Evolutionary conservation across 1,140 invertebrate species (phyloP), one percentile per base, ranked within the genome.

Genomic region (Achatina immaculata): DNA sequence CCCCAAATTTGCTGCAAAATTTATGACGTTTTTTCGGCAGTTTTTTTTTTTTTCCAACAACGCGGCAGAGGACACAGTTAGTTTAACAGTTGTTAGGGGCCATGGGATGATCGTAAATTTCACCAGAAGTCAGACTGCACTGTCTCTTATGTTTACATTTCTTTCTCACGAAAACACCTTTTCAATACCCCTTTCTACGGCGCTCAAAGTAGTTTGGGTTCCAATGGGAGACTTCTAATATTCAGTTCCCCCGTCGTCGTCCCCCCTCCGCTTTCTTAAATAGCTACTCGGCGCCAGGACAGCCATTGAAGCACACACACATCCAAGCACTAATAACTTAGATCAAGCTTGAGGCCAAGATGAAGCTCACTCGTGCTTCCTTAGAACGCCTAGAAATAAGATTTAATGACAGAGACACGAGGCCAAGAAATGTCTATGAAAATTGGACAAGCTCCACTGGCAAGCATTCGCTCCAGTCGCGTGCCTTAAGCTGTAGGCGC

Each of bases 71-170:
- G 45, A 34, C 74, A 76, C 58, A 76, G 74, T 76, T 76, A 76
- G 58, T 76, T 76, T 76, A 76, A 76, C 74, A 76, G 74, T 76
- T 76, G 74, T 76, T 76, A 55, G 7, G 74, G 58, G 74, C n/a
- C 51, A 65, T 28, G 62, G 34, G 51, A 76, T 76, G 74, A 38
- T 65, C 74, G 36, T 76, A 76, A 76, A 76, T 76, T 51, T 65
- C 0, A 34, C 34, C 34, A 34, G 31, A 34, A 76, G 74, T 58
- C 74, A 45, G 45, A 19, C 48, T 2, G 51, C 55, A 76, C 31
- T 76, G 74, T 76, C 58, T 76, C 51, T 51, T n/a, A 36, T 62
- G 48, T 65, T 65, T 65, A 76, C 58, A 62, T 38, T 62, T 36
- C 31, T 36, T 34, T 58, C 58, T 31, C 58, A 19, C n/a, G 31